Evolutionary conservation across 2,888 invertebrate species (phyloP), one percentile per base, ranked within the genome.

Genomic region (Tenthredo mesomela): DNA sequence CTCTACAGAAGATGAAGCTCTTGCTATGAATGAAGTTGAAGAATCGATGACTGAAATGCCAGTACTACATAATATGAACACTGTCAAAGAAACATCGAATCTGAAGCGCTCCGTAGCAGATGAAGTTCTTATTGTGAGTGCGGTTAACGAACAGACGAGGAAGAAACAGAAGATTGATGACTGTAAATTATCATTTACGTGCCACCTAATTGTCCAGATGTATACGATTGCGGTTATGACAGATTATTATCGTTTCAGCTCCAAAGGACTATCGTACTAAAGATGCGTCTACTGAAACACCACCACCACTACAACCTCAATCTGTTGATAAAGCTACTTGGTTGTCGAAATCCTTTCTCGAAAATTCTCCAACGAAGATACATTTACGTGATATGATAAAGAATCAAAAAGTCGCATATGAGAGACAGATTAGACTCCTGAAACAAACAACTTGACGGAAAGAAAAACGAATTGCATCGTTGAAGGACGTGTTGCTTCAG

Each of bases 121-220:
- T 75, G 73, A 75, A 75, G 21, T 12, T 75, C 25, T 25, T 47
- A 5, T 25, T 75, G 89, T 91, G 10, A 43, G 2, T 43, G 10
- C 43, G 43, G 43, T 43, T 70, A 37, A 67, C 33, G 67, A 29
- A 67, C 18, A 12, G 33, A 67, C 70, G 2, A 33, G 37, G n/a
- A 70, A 15, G 3, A 70, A 37, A 37, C 33, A 37, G 65, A 33
- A 15, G 12, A 67, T 67, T 33, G 33, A 5, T 33, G 5, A 5
- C 33, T 12, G 65, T 67, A 15, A 73, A 73, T 73, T 2, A 43
- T 67, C 67, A 43, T 25, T 73, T 77, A 47, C 1, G 21, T 73
- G 47, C 47, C 47, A 73, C 73, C 73, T 29, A 29, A 29, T 29
- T 29, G 29, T 29, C 29, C 29, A 29, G 29, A 29, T 29, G 29